Percentiles rank a stretch among this genome's conserved stretches.
These are phyloP conservation scores for Tanytarsus gracilentus DNA, from an alignment of 2,888 invertebrate species.

Conservation along the genomic window DNA sequence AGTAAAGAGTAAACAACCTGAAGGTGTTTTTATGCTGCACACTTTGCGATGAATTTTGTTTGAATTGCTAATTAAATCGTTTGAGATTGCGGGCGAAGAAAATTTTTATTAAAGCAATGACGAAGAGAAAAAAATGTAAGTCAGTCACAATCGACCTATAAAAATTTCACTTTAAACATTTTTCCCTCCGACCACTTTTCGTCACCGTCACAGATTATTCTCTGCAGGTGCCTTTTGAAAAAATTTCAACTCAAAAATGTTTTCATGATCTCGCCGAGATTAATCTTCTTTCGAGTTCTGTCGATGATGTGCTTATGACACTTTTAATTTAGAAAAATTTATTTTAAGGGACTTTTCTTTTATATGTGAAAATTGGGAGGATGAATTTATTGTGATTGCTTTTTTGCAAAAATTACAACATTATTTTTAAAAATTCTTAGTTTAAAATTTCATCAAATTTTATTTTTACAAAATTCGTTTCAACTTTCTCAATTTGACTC, in stretches of 20 bases:
- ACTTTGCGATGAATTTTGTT: slow-evolving; percentile 13
- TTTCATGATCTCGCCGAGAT: background rate
- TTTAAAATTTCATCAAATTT: too few species aligned
- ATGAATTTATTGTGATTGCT: background rate
- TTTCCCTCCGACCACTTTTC: background rate
- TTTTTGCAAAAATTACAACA: background rate
- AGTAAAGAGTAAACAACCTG: slow-evolving; percentile 9
- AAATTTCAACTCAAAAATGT: background rate
- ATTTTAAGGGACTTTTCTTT: background rate
- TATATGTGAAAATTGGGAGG: background rate
- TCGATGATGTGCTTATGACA: slow-evolving; percentile 20
- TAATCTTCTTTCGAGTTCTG: background rate
- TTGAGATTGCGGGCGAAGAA: too few species aligned
- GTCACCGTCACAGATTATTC: background rate
- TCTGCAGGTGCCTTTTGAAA: background rate
- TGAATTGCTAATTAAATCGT: slow-evolving; percentile 28
- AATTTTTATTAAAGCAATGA: background rate
- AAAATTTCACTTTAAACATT: too few species aligned
- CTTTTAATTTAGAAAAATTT: slow-evolving; percentile 8
- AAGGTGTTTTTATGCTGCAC: slow-evolving; percentile 17
- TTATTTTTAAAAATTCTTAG: background rate
- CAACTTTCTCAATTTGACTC: background rate
- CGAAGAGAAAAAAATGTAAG: background rate
- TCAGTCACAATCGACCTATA: background rate
- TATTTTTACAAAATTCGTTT: too few species aligned